Conservation (phyloP, 1,140 invertebrate genomes). For the Drosophila bocki region DNA sequence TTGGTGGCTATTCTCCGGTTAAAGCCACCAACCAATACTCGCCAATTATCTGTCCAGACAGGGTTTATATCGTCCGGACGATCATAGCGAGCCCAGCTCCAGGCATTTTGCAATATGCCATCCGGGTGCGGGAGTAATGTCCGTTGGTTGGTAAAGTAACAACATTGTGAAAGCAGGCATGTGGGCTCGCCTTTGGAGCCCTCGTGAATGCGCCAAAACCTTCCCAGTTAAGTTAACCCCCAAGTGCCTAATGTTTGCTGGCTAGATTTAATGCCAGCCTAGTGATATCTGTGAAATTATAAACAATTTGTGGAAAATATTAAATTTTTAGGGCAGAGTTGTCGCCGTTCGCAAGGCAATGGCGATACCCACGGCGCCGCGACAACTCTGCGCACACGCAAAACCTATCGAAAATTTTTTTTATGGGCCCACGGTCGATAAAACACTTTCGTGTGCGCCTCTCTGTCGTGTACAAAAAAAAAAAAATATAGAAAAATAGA, state of each 20-base stretch:
- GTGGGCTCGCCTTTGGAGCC: not conserved
- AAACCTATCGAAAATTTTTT: slow-evolving; percentile 61
- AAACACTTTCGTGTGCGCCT: slow-evolving; percentile 61
- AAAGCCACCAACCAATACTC: not conserved
- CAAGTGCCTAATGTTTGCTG: not conserved
- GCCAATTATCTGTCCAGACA: no score
- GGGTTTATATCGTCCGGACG: not conserved
- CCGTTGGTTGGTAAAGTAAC: slow-evolving; percentile 65
- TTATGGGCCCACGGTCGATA: slow-evolving; percentile 70
- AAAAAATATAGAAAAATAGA: slow-evolving; percentile 45
- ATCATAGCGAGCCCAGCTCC: not conserved
- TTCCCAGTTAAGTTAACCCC: not conserved
- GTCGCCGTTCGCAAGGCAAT: slow-evolving; percentile 37
- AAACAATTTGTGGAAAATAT: slow-evolving; percentile 73
- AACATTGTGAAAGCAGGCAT: slow-evolving; percentile 43
- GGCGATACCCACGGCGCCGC: slow-evolving; percentile 11
- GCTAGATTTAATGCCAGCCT: not conserved
- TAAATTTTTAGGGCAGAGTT: slow-evolving; percentile 63
- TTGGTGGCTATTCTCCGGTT: not conserved
- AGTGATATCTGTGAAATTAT: slow-evolving; percentile 14
- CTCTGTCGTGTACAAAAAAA: slow-evolving; percentile 76
- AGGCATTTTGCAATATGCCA: not conserved
- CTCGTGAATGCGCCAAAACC: not conserved
- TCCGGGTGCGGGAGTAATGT: slow-evolving; percentile 28
- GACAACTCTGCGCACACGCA: slow-evolving; percentile 48